These are phyloP conservation scores for Octopus sinensis DNA, from an alignment of 1,140 invertebrate genomes.

Conservation along the genomic window DNA sequence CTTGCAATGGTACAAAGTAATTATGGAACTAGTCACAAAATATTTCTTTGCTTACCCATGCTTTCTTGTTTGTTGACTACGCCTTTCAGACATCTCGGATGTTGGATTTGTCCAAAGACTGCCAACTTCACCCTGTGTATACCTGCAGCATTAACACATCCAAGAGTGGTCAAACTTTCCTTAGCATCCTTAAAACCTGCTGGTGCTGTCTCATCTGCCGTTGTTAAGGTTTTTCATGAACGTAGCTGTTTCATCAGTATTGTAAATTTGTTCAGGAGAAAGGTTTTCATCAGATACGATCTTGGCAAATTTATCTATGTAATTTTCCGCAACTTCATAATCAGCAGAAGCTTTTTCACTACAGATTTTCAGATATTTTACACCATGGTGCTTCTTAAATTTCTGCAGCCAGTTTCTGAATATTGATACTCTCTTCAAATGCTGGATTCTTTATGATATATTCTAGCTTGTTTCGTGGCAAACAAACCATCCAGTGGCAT, in stretches of 20 bases:
- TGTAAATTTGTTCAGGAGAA: neutral
- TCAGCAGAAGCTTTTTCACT: neutral
- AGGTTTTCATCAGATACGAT: constrained; percentile 1
- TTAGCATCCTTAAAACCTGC: neutral
- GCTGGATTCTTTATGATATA: neutral
- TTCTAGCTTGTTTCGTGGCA: constrained; percentile 3
- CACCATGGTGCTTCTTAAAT: neutral
- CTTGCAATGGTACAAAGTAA: constrained; percentile 4
- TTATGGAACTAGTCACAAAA: neutral
- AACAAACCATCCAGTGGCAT: constrained; percentile 1
- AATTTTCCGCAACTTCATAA: constrained; percentile 7
- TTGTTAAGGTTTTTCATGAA: neutral
- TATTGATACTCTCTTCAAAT: neutral
- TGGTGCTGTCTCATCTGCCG: neutral
- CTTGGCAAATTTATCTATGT: constrained; percentile 7
- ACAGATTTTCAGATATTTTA: constrained; percentile 1
- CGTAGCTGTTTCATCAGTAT: neutral
- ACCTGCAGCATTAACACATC: neutral
- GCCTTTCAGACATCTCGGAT: neutral
- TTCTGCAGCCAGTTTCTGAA: neutral
- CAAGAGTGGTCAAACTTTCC: neutral
- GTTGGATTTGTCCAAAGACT: neutral
- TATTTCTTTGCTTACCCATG: neutral
- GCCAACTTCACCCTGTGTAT: neutral
- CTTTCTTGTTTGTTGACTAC: neutral